Conservation (phyloP, 2,797 vertebrate genomes). For the Botia almorhae region DNA sequence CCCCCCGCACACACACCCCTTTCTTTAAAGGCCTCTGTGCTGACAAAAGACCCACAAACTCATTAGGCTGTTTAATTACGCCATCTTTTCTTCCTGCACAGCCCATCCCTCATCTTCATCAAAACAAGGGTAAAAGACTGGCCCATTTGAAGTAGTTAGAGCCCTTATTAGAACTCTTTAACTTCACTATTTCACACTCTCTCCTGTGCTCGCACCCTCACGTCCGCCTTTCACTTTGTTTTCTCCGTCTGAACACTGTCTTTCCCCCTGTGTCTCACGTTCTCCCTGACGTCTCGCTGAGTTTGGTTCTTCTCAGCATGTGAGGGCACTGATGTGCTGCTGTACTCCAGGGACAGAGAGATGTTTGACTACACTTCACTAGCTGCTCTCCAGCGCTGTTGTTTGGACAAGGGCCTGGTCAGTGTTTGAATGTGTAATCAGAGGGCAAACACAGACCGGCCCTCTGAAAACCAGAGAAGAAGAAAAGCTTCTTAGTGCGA, state of each 20-base stretch:
- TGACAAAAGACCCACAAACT: conserved; percentile 93
- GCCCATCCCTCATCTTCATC: conserved; percentile 69
- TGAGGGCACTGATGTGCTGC: conserved; percentile 62
- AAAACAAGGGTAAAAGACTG: conserved; percentile 80
- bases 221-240: conserved; percentile 58
- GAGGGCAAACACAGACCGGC: conserved; percentile 53
- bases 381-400: conserved; percentile 58
- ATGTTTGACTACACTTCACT: conserved; percentile 70
- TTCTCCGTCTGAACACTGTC: conserved; percentile 65
- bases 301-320: conserved; percentile 65
- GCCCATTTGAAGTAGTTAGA: conserved; percentile 66
- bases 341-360: conserved; percentile 66
- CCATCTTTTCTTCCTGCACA: conserved; percentile 76
- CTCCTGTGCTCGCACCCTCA: conserved; percentile 58
- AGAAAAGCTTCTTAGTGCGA: conserved; percentile 63
- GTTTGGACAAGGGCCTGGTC: conserved; percentile 60
- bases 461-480: conserved; percentile 47
- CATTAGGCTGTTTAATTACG: conserved; percentile 99
- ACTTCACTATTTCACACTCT: conserved; percentile 52
- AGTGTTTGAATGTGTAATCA: conserved; percentile 66
- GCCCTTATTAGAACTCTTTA: conserved; percentile 63
- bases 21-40: conserved; percentile 75
- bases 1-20: conserved; percentile 70
- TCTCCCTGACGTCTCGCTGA: conserved; percentile 39
- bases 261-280: conserved; percentile 55